Evolutionary conservation across 2,797 vertebrate species (phyloP).

Genomic region (Rhadinocentrus ornatus): DNA sequence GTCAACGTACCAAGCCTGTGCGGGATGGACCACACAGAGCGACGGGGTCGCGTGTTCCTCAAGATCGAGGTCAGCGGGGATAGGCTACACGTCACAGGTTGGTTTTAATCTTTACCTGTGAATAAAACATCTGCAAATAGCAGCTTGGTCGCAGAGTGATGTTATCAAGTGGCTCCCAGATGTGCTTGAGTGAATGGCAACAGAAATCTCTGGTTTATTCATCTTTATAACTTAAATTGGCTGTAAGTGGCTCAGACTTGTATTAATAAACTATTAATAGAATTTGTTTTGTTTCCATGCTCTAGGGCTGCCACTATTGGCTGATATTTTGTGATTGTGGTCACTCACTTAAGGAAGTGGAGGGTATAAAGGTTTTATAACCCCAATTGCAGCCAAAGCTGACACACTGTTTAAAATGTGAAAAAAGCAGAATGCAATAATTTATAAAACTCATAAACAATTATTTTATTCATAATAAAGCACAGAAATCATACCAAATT

Average conservation of each 20-base stretch:
- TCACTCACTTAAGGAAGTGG: background rate
- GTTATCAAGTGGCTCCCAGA: conserved; percentile 14
- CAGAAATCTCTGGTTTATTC: conserved; percentile 21
- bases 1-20: conserved; percentile 98
- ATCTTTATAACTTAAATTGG: background rate
- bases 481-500: no score
- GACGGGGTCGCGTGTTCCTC: conserved; percentile 93
- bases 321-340: background rate
- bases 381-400: background rate
- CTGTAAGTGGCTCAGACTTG: background rate
- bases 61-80: conserved; percentile 94
- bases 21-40: conserved; percentile 96
- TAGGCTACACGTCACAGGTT: conserved; percentile 92
- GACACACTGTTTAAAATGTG: background rate
- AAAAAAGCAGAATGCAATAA: background rate
- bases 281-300: background rate
- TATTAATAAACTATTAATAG: background rate
- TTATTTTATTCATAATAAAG: no score
- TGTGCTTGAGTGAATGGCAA: background rate
- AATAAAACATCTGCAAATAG: background rate
- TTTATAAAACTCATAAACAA: background rate
- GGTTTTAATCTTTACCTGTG: conserved; percentile 31
- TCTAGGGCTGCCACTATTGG: background rate
- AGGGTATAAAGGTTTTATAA: background rate
- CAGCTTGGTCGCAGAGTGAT: conserved; percentile 4